Evolutionary conservation across 2,797 vertebrate species (phyloP).

Genomic region (Toxotes lorentzi): DNA sequence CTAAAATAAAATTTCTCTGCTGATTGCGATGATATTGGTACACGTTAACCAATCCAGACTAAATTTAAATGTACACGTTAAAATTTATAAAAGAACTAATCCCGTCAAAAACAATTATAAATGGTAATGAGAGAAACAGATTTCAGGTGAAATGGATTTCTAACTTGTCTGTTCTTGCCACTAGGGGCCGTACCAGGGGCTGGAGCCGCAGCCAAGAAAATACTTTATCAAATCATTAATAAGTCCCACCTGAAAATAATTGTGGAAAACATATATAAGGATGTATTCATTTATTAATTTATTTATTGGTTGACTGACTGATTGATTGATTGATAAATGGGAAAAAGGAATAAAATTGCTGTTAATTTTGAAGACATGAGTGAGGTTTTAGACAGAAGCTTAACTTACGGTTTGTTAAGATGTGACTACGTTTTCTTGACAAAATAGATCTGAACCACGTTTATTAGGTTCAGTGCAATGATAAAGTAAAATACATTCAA

Average conservation of each 20-base stretch:
- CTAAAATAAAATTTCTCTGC: not conserved
- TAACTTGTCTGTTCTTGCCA: conserved; percentile 67
- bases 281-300: no score
- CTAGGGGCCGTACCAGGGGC: conserved; percentile 83
- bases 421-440: not conserved
- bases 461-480: not conserved
- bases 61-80: not conserved
- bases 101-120: not conserved
- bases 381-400: not conserved
- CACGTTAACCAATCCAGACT: not conserved
- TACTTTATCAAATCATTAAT: conserved; percentile 28
- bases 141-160: conserved; percentile 27
- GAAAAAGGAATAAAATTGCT: not conserved
- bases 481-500: not conserved
- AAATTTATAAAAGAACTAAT: not conserved
- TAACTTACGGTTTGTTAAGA: not conserved
- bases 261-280: not conserved
- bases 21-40: not conserved
- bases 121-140: not conserved
- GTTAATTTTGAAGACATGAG: fast-evolving
- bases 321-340: not conserved
- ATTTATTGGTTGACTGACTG: no score
- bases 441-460: not conserved
- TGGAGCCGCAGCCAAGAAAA: conserved; percentile 39
- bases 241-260: not conserved